Evolutionary conservation across 2,888 invertebrate genomes (phyloP).

Genomic region (Tipula unca): DNA sequence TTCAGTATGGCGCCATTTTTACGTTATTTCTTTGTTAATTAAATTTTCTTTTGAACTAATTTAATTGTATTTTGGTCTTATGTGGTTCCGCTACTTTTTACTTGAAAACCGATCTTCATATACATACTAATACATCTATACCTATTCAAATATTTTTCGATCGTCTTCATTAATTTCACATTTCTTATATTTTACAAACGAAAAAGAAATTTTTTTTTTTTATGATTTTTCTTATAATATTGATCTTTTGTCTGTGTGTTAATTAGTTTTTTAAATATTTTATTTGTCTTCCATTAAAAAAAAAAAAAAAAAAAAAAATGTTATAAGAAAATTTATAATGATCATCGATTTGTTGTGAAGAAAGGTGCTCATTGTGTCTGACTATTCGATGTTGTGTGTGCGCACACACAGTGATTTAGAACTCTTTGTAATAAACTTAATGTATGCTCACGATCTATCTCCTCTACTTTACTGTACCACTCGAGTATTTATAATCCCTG

Average conservation of each 20-base stretch:
- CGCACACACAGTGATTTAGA: background rate
- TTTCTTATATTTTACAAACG: background rate
- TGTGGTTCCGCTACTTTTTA: slow-evolving; percentile 1
- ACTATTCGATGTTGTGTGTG: background rate
- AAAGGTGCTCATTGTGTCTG: slow-evolving; percentile 4
- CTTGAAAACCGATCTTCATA: background rate
- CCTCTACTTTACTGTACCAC: background rate
- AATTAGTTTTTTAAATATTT: slow-evolving; percentile 17
- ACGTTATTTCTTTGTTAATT: background rate
- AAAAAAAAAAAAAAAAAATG: background rate
- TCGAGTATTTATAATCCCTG: background rate
- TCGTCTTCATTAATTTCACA: slow-evolving; percentile 8
- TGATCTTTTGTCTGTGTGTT: slow-evolving; percentile 16
- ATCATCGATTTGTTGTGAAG: slow-evolving; percentile 4
- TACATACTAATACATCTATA: background rate
- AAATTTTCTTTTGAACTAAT: slow-evolving; percentile 14
- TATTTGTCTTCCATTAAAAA: slow-evolving; percentile 17
- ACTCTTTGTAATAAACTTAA: background rate
- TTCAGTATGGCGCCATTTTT: background rate
- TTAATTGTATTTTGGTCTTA: background rate
- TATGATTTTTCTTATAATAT: slow-evolving; percentile 14
- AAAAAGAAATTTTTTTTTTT: background rate
- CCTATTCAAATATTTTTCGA: slow-evolving; percentile 8
- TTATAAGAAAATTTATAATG: slow-evolving; percentile 14
- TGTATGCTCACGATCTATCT: background rate